Base-by-base conservation (phyloP, 2,113 vertebrate species). In the Mormyrus iriodes region DNA sequence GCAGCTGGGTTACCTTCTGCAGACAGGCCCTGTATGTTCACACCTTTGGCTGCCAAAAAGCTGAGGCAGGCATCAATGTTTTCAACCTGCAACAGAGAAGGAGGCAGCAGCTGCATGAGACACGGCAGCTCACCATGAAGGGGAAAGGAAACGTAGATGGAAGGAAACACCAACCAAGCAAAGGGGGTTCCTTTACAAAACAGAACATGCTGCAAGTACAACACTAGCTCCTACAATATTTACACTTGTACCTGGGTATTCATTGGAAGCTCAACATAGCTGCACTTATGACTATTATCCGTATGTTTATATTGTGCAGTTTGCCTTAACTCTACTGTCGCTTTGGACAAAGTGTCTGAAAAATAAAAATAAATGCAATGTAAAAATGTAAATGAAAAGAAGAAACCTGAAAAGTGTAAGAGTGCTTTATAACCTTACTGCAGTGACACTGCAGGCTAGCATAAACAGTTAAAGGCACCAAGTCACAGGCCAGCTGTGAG, bases 21-120 rank as follows among this genome's bases (percentile, higher is more conserved):
- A 94, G 98, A 99, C 93, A 99, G 96, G 90, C 98, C 98, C 95
- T 99, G 98, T 95, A 98, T 99, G 95, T 99, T 99, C 92, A 99
- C 98, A 92, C 98, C 98, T 95, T 98, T 99, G 44, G 98, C 97
- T 95, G 97, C 98, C 96, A 99, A 95, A 95, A 99, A 99, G 95
- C 97, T 97, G 95, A 99, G 96, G 94, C 98, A 99, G 17, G 97
- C 96, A 90, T 99, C 97, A 92, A 99, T 99, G 95, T 99, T 99
- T 96, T 99, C 98, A 96, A 99, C 97, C 98, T 99, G 93, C 83
- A 87, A 85, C 84, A 42, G 42, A 91, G 86, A 87, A 49, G 90
- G 31, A 52, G 51, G 12, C 52, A 61, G 55, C 24, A 10, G 44
- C 7, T 24, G 10, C 35, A 42, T 46, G 61, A 55, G 51, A 42